A percentile compares a stretch with the other conserved stretches of the same genome.
These are phyloP conservation scores for Platysteira castanea DNA, from an alignment of 2,113 vertebrate genomes.

Conservation along the genomic window DNA sequence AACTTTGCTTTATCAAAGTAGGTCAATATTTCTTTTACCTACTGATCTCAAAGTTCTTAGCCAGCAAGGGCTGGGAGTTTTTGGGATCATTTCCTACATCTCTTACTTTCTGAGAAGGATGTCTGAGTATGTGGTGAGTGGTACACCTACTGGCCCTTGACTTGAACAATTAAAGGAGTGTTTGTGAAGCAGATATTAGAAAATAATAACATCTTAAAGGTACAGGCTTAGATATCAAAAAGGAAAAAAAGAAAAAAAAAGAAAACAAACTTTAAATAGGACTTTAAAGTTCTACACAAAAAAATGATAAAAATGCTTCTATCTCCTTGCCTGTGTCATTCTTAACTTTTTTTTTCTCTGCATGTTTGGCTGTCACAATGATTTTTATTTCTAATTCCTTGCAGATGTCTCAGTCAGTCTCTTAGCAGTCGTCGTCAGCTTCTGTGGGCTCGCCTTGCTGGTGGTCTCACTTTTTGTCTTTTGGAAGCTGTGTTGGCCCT, in stretches of 20 bases:
- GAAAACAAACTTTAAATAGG: not conserved
- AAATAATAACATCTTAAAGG: not conserved
- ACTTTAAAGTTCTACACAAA: not conserved
- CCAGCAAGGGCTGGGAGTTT: not conserved
- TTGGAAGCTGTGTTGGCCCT: slow-evolving; percentile 98
- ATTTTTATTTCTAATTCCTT: slow-evolving; percentile 47
- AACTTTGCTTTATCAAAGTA: not conserved
- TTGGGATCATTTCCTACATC: not conserved
- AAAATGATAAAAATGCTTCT: not conserved
- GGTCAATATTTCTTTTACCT: not conserved
- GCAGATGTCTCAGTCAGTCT: slow-evolving; percentile 97
- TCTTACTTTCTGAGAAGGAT: not conserved
- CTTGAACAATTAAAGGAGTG: not conserved
- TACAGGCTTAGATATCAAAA: not conserved
- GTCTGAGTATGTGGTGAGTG: not conserved
- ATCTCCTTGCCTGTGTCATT: not conserved
- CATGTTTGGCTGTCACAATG: not conserved
- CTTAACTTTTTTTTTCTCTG: not conserved
- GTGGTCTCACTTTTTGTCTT: slow-evolving; percentile 97
- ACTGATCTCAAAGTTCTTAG: not conserved
- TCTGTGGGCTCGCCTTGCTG: slow-evolving; percentile 94
- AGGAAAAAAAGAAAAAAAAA: not conserved
- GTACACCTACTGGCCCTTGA: not conserved
- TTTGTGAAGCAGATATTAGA: not conserved
- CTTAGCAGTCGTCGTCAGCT: slow-evolving; percentile 94